Conservation (phyloP, 1,140 invertebrate genomes). For the Cecropterus lyciades region DNA sequence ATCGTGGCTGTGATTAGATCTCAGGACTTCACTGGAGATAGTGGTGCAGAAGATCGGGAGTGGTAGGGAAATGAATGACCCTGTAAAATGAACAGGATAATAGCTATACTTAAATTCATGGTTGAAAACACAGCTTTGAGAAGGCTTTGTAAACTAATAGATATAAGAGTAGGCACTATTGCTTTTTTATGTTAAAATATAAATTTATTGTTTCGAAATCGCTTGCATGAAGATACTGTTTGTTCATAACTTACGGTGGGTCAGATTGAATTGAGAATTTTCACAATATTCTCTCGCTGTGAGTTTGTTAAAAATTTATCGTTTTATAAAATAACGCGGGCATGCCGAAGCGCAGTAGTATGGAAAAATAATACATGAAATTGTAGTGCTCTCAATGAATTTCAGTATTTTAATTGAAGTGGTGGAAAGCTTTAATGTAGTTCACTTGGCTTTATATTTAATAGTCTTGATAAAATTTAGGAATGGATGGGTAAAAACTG, state of each 20-base stretch:
- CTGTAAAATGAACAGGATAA: conserved; percentile 18
- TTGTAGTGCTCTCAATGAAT: conserved; percentile 52
- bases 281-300: conserved; percentile 34
- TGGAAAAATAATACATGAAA: conserved; percentile 52
- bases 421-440: conserved; percentile 44
- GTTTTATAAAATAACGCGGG: conserved; percentile 55
- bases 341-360: conserved; percentile 43
- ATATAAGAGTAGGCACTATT: too few species aligned
- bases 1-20: conserved; percentile 75
- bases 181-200: background rate
- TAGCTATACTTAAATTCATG: background rate
- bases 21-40: conserved; percentile 48
- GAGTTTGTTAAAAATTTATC: conserved; percentile 56
- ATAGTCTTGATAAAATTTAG: conserved; percentile 2
- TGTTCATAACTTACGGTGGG: conserved; percentile 28
- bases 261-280: conserved; percentile 48
- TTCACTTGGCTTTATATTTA: conserved; percentile 24
- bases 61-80: conserved; percentile 40
- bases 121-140: too few species aligned
- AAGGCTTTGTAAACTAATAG: too few species aligned
- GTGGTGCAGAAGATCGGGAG: conserved; percentile 43
- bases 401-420: conserved; percentile 58
- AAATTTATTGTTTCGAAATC: background rate
- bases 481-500: too few species aligned
- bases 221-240: background rate